Conservation (phyloP, 2,113 vertebrate species). For the Eulacestoma nigropectus region DNA sequence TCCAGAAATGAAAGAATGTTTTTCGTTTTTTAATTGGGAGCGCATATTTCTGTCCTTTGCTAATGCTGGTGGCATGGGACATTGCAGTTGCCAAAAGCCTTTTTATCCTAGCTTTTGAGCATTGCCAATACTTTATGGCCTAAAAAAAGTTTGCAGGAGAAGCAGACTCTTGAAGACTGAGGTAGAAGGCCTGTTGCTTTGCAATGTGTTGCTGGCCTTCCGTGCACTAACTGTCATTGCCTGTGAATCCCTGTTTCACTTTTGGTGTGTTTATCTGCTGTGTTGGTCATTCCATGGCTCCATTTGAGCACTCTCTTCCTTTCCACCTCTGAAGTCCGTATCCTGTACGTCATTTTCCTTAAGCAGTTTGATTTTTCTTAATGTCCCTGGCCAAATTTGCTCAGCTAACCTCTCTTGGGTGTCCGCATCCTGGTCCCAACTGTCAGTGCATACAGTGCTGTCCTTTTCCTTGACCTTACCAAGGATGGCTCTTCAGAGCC, state of each 20-base stretch:
- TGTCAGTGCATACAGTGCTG: background rate
- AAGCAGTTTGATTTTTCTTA: background rate
- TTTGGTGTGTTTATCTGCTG: background rate
- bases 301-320: background rate
- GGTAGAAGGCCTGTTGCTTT: background rate
- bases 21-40: background rate
- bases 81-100: background rate
- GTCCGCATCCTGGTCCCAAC: background rate
- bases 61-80: background rate
- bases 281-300: background rate
- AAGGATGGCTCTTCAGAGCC: background rate
- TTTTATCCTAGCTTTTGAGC: background rate
- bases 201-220: background rate
- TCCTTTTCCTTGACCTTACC: conserved; percentile 33
- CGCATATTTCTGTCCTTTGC: background rate
- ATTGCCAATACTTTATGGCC: background rate
- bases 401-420: background rate
- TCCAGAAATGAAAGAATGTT: conserved; percentile 8
- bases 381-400: background rate
- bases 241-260: background rate
- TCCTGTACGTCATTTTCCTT: background rate
- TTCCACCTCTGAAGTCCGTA: background rate
- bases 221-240: background rate
- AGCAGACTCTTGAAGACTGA: background rate
- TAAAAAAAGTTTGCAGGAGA: background rate